Percentiles rank a stretch among this genome's conserved stretches.
These are phyloP conservation scores for Crotalus horridus DNA, from an alignment of 2,113 vertebrate species.

Conservation along the genomic window DNA sequence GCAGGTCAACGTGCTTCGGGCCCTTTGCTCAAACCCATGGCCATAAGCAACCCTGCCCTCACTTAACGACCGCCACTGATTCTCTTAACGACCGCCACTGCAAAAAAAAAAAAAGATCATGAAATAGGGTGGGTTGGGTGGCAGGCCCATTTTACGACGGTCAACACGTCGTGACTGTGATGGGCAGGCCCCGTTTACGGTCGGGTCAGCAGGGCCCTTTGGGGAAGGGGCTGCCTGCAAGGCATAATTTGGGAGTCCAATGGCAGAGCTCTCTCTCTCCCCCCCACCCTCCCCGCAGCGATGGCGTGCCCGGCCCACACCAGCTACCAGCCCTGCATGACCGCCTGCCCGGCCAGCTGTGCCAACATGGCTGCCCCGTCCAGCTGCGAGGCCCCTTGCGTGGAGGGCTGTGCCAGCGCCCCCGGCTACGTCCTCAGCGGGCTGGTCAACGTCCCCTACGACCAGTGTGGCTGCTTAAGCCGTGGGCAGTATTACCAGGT, in stretches of 20 bases:
- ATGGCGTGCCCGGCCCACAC: not conserved
- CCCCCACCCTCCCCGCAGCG: not conserved
- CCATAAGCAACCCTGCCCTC: too few relatives aligned
- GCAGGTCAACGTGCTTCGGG: too few relatives aligned
- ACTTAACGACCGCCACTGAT: too few relatives aligned
- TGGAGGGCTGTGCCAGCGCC: constrained; percentile 63
- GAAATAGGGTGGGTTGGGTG: too few relatives aligned
- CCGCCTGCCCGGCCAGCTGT: not conserved
- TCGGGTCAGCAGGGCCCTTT: not conserved
- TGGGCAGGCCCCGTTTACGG: too few relatives aligned
- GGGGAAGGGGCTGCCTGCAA: not conserved
- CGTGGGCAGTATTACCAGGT: constrained; percentile 34
- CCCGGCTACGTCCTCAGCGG: constrained; percentile 64
- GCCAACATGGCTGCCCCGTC: not conserved
- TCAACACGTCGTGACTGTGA: too few relatives aligned
- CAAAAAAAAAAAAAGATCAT: too few relatives aligned
- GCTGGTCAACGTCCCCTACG: constrained; percentile 63
- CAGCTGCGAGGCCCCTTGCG: not conserved
- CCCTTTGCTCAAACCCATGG: too few relatives aligned
- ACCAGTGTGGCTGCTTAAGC: not conserved
- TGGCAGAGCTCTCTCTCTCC: too few relatives aligned
- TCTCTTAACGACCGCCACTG: too few relatives aligned
- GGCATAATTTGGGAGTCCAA: too few relatives aligned
- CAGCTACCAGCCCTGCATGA: not conserved
- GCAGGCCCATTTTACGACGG: too few relatives aligned